Conservation (phyloP, 2,888 invertebrate species). For the Brachypterus glaber region DNA sequence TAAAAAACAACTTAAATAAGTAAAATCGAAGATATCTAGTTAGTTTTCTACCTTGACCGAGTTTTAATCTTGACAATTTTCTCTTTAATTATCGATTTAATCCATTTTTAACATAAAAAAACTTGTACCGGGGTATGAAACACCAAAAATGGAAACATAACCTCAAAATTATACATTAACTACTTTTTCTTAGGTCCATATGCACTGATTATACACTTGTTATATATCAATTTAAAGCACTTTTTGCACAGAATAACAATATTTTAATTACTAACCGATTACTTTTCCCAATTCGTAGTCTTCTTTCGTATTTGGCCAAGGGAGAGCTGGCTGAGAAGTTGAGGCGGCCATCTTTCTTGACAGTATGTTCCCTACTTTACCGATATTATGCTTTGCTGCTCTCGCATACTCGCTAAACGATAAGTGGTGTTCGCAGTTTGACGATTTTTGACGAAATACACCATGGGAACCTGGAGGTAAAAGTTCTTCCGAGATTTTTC, state of each 20-base stretch:
- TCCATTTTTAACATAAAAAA: slow-evolving; percentile 18
- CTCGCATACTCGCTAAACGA: slow-evolving; percentile 38
- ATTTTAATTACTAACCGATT: slow-evolving; percentile 60
- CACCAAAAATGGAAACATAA: slow-evolving; percentile 36
- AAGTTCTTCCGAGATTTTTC: slow-evolving; percentile 53
- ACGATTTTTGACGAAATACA: slow-evolving; percentile 49
- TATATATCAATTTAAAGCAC: slow-evolving; percentile 17
- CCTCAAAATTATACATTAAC: slow-evolving; percentile 18
- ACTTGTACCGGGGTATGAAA: slow-evolving; percentile 33
- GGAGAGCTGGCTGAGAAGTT: slow-evolving; percentile 42
- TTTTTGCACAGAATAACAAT: slow-evolving; percentile 18
- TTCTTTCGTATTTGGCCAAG: slow-evolving; percentile 86
- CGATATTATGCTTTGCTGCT: slow-evolving; percentile 40
- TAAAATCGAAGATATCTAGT: background rate
- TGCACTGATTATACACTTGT: slow-evolving; percentile 9
- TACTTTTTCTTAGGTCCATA: slow-evolving; percentile 6
- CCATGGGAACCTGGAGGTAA: slow-evolving; percentile 52
- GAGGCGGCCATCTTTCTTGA: slow-evolving; percentile 53
- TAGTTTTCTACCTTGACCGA: background rate
- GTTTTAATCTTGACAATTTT: slow-evolving; percentile 7
- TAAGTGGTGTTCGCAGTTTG: slow-evolving; percentile 41
- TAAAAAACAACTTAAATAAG: background rate
- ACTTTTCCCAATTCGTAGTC: slow-evolving; percentile 90
- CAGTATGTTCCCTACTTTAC: slow-evolving; percentile 46
- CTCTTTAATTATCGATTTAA: slow-evolving; percentile 12